Base-by-base conservation (phyloP, 37 sponge, comb jelly and placozoan genomes). In the Agelas oroides region DNA sequence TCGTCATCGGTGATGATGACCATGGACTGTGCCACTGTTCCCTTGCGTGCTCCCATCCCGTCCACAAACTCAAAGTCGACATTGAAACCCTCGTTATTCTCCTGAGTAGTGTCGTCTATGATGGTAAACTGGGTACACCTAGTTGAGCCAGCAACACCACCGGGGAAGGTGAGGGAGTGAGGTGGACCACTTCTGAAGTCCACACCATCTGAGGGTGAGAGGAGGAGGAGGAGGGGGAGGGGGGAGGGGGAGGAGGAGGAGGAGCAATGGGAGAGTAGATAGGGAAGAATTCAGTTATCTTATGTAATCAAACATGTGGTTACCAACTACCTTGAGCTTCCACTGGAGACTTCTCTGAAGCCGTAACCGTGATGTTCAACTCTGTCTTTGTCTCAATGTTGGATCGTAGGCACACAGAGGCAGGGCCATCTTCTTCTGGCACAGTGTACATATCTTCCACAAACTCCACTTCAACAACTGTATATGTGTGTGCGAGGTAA, bases 181-280 rank as follows among this genome's bases (percentile, higher is more conserved):
- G 70, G 19, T 6, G 37, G 8, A 20, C 36, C 36, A 33, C 21
- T 1, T 5, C 31, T 38, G 70, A 38, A 46, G 46, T 46, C 46
- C 46, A 46, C 8, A 46, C 56, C 30, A 25, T 24, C 24, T 27
- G 59, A 27, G 8, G 46, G 46, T 12, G 46, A 46, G 59, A 55
- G 59, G n/a, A 35, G 34, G n/a, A n/a, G n/a, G n/a, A n/a, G n/a
- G n/a, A n/a, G n/a, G n/a, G n/a, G n/a, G n/a, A n/a, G n/a, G n/a
- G n/a, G n/a, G n/a, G n/a, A n/a, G n/a, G n/a, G 59, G n/a, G 59
- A 57, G 76, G 59, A 27, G 33, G 33, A 33, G 76, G 35, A 24
- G 46, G n/a, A 57, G 38, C 36, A 70, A 70, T 3, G 38, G 59
- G 31, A 57, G n/a, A n/a, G n/a, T n/a, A n/a, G n/a, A n/a, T n/a